phyloP scores from a whole-genome alignment of 2,888 invertebrate genomes.

The Clivina fossor region DNA sequence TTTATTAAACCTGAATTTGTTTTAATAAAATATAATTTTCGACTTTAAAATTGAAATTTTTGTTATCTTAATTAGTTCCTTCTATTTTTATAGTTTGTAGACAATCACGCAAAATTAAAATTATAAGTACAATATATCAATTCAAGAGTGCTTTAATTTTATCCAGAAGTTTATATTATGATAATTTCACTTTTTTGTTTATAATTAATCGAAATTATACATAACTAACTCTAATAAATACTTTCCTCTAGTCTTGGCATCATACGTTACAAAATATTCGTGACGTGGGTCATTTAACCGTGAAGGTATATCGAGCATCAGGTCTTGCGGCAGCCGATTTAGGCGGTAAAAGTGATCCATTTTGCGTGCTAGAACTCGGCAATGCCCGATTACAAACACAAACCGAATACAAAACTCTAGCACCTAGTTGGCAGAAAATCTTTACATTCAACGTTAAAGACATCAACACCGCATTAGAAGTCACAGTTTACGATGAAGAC shows the following conservation, averaged over 20 bases:
- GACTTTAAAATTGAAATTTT: no score
- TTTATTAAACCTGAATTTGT: no score
- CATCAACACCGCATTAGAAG: constrained; percentile 89
- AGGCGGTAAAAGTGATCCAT: constrained; percentile 98
- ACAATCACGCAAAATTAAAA: no score
- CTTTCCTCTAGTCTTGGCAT: constrained; percentile 61
- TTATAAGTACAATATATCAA: no score
- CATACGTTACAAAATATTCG: constrained; percentile 71
- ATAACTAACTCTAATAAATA: no score
- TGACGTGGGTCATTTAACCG: constrained; percentile 92
- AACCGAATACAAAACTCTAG: constrained; percentile 96
- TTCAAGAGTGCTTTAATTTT: no score
- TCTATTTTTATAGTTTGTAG: no score
- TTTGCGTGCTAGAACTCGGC: constrained; percentile 93
- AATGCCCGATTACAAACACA: constrained; percentile 96
- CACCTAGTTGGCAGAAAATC: constrained; percentile 98
- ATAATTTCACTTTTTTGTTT: no score
- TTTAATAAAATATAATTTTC: no score
- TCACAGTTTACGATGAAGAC: constrained; percentile 98
- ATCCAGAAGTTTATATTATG: no score
- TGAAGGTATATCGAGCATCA: constrained; percentile 85
- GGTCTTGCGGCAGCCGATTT: constrained; percentile 93
- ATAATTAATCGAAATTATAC: no score
- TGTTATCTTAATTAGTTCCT: no score
- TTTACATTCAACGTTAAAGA: constrained; percentile 98